Evolutionary conservation across 1,140 invertebrate genomes (phyloP), one percentile per base, ranked within the genome.

Genomic region (Nixonia krombeini): DNA sequence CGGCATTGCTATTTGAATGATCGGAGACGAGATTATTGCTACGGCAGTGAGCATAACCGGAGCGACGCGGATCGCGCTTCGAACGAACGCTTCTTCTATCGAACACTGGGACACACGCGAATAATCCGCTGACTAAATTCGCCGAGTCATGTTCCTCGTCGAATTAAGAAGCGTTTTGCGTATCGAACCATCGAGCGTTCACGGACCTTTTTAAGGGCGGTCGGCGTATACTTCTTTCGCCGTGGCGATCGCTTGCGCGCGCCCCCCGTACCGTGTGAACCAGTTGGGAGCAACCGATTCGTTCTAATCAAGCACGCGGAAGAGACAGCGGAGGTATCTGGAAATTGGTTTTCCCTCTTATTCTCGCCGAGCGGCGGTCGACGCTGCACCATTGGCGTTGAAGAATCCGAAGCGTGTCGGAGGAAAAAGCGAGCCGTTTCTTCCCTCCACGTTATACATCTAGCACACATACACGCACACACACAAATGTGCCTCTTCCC

Each of bases 321-420:
- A 73, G 70, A 66, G 18, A 44, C 26, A 29, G 50, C 28, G 10
- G 25, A 59, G 31, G 62, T 72, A 61, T 67, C 65, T 63, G 42
- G 46, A 66, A 73, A 72, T 72, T 63, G 63, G 57, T 72, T 72
- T 72, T 72, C 57, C 70, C 57, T 72, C 70, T 62, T 65, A 58
- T 68, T 68, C 61, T 55, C 33, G 10, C 4, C 4, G 15, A n/a
- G 10, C 13, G 13, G 9, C 1, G 13, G 2, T 17, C 3, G 15
- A n/a, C 5, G 13, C 13, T 29, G 2, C 26, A 10, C 6, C 7
- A 29, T n/a, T 5, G 13, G 16, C 2, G 7, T 9, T 2, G 7
- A 18, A 40, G 21, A 42, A 25, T 42, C 5, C 9, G 18, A 42
- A 23, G 40, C 40, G 18, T 23, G 40, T 42, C 40, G n/a, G n/a